These are phyloP conservation scores for Macrosteles quadrilineatus DNA, from an alignment of 1,140 invertebrate genomes.

Conservation along the genomic window DNA sequence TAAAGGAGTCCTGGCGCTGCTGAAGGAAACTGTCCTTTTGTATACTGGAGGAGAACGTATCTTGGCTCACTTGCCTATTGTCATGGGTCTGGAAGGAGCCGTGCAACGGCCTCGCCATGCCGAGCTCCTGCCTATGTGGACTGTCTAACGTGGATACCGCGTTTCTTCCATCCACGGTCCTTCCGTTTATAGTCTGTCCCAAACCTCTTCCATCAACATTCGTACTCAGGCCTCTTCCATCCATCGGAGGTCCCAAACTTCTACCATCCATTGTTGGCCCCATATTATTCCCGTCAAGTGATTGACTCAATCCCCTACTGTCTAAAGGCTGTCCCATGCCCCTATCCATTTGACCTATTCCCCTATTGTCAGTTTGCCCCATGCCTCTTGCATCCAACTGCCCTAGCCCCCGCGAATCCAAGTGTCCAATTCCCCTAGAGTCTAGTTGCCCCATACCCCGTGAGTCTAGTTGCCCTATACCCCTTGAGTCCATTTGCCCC, in stretches of 20 bases:
- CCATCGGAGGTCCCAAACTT: background rate
- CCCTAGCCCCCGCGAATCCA: no score
- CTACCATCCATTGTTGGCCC: background rate
- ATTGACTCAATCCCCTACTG: background rate
- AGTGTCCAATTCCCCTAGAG: no score
- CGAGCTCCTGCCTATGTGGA: background rate
- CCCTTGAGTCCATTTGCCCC: no score
- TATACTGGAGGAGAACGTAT: background rate
- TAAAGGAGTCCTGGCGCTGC: constrained; percentile 3
- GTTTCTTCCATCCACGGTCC: background rate
- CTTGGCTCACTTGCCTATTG: constrained; percentile 1
- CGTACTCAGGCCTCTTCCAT: background rate
- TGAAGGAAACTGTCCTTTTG: background rate
- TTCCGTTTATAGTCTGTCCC: background rate
- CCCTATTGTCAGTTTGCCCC: no score
- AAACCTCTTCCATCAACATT: background rate
- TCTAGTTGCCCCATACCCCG: no score
- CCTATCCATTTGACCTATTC: background rate
- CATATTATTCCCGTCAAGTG: background rate
- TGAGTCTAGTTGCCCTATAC: no score
- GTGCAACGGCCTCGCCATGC: background rate
- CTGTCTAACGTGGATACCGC: background rate
- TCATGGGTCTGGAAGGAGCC: background rate
- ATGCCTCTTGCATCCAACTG: no score
- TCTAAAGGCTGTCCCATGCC: background rate